phyloP scores from a whole-genome alignment of 2,888 invertebrate species.

The Drosophila lutescens region DNA sequence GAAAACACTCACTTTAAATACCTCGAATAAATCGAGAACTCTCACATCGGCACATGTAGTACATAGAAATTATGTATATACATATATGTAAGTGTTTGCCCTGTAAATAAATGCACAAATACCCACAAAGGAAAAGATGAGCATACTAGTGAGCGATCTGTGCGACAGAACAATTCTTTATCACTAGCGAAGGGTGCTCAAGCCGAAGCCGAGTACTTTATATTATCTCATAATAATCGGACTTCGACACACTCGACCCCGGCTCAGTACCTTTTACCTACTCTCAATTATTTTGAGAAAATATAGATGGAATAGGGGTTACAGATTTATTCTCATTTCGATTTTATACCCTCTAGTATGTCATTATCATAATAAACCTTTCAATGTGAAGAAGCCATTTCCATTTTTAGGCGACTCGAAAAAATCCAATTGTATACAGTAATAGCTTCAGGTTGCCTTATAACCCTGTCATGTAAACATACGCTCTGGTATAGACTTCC shows the following conservation, averaged over 20 bases:
- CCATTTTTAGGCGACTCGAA: not conserved
- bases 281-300: not conserved
- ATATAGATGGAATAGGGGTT: not conserved
- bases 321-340: not conserved
- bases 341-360: not conserved
- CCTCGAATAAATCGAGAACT: conserved; percentile 29
- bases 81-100: not conserved
- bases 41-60: conserved; percentile 1
- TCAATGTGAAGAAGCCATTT: not conserved
- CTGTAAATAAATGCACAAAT: not conserved
- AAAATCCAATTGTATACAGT: not conserved
- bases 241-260: conserved; percentile 35
- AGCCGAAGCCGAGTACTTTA: conserved; percentile 10
- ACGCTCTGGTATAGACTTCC: too few relatives aligned
- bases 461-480: not conserved
- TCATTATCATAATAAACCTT: not conserved
- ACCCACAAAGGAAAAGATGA: not conserved
- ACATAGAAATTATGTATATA: conserved; percentile 18
- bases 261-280: conserved; percentile 18
- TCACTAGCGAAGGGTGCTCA: conserved; percentile 23
- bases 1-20: conserved; percentile 71
- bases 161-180: conserved; percentile 27
- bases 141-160: conserved; percentile 8
- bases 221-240: conserved; percentile 43
- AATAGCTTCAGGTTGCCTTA: not conserved